phyloP scores from a whole-genome alignment of 2,888 invertebrate species.

The Neria commutata region DNA sequence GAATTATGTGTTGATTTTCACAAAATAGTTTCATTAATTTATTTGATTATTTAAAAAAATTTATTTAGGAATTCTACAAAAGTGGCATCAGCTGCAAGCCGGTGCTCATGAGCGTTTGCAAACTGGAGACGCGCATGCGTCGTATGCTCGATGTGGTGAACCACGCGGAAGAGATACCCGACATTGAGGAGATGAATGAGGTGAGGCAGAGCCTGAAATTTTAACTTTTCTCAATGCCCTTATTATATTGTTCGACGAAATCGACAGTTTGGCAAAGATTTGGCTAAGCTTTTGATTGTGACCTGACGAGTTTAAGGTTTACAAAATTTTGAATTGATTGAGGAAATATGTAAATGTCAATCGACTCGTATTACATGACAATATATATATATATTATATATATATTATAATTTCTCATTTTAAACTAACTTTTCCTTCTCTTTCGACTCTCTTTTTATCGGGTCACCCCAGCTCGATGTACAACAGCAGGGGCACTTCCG shows the following conservation, averaged over 20 bases:
- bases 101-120: slow-evolving; percentile 56
- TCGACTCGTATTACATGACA: not conserved
- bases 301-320: not conserved
- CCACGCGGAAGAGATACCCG: slow-evolving; percentile 58
- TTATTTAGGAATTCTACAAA: slow-evolving; percentile 55
- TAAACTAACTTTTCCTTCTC: not conserved
- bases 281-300: not conserved
- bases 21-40: not conserved
- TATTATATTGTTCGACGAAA: no score
- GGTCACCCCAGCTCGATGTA: slow-evolving; percentile 45
- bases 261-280: no score
- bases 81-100: slow-evolving; percentile 58
- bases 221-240: no score
- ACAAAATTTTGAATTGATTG: not conserved
- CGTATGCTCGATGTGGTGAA: slow-evolving; percentile 58
- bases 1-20: not conserved
- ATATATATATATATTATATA: not conserved
- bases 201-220: slow-evolving; percentile 40
- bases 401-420: not conserved
- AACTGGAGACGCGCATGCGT: slow-evolving; percentile 58
- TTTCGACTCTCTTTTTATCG: no score
- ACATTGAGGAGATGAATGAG: slow-evolving; percentile 57
- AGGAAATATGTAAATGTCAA: not conserved
- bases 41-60: not conserved
- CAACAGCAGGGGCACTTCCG: slow-evolving; percentile 56